Percentiles rank a stretch among this genome's conserved stretches.
Evolutionary conservation across 1,140 invertebrate genomes (phyloP).

Genomic region (Drosophila persimilis): DNA sequence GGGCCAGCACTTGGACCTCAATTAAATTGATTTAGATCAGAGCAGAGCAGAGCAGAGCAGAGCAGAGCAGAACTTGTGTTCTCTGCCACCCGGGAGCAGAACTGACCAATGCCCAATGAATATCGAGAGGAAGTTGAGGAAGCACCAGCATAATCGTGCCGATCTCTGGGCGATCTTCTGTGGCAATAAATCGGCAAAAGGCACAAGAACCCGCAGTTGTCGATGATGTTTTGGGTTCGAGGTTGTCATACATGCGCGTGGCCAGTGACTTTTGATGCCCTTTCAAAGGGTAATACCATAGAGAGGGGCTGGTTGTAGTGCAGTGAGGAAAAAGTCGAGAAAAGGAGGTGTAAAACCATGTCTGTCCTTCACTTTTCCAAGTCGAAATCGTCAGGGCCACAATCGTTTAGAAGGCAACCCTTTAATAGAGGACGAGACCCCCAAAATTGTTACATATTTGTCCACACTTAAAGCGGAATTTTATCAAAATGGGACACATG

Average conservation of each 20-base stretch:
- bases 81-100: neutral
- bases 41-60: constrained; percentile 51
- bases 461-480: too few relatives aligned
- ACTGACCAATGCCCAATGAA: constrained; percentile 27
- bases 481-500: too few relatives aligned
- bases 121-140: constrained; percentile 18
- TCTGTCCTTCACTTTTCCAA: too few relatives aligned
- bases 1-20: constrained; percentile 61
- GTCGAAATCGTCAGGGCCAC: too few relatives aligned
- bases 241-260: constrained; percentile 39
- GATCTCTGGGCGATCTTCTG: constrained; percentile 33
- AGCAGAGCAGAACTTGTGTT: constrained; percentile 19
- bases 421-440: too few relatives aligned
- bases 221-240: constrained; percentile 11
- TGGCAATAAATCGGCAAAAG: constrained; percentile 75
- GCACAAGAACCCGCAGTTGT: constrained; percentile 44
- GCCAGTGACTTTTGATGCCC: constrained; percentile 57
- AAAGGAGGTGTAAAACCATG: too few relatives aligned
- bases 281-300: constrained; percentile 2
- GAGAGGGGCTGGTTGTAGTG: neutral
- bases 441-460: too few relatives aligned
- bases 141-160: constrained; percentile 36
- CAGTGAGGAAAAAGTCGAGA: too few relatives aligned
- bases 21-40: constrained; percentile 80
- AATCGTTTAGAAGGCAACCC: too few relatives aligned